Evolutionary conservation across 2,113 vertebrate species (phyloP).

Genomic region (Neoarius graeffei): DNA sequence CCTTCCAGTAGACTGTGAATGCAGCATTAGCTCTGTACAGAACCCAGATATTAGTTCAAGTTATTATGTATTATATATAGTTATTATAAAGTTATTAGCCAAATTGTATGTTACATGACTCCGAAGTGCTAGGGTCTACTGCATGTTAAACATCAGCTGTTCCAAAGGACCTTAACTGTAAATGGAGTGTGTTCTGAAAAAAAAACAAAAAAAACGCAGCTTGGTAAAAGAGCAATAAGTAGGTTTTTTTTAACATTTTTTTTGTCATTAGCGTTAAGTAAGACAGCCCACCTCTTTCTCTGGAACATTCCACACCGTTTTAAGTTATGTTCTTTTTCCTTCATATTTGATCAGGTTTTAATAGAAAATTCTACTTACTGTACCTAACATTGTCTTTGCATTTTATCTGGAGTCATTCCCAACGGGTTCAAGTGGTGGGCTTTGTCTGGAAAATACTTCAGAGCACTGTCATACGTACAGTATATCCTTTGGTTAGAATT

Average conservation of each 20-base stretch:
- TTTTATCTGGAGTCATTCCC: background rate
- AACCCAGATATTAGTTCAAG: background rate
- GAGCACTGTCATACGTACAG: background rate
- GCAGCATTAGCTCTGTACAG: background rate
- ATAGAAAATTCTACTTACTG: background rate
- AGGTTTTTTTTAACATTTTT: background rate
- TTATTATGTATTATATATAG: background rate
- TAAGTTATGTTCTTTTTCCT: background rate
- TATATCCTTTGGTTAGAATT: constrained; percentile 3
- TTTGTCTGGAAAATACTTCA: background rate
- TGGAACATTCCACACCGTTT: constrained; percentile 40
- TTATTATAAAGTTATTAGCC: background rate
- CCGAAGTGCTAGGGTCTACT: background rate
- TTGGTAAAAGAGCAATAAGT: background rate
- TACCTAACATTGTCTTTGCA: background rate
- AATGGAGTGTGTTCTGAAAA: background rate
- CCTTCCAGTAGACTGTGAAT: background rate
- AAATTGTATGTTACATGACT: background rate
- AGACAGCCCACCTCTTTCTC: background rate
- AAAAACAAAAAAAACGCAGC: background rate
- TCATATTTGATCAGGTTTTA: constrained; percentile 2
- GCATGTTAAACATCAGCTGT: background rate
- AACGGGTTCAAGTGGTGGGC: background rate
- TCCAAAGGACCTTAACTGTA: background rate
- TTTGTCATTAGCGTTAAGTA: background rate